These are phyloP conservation scores for Drosophila equinoxialis DNA, from an alignment of 1,140 invertebrate species.

Conservation along the genomic window DNA sequence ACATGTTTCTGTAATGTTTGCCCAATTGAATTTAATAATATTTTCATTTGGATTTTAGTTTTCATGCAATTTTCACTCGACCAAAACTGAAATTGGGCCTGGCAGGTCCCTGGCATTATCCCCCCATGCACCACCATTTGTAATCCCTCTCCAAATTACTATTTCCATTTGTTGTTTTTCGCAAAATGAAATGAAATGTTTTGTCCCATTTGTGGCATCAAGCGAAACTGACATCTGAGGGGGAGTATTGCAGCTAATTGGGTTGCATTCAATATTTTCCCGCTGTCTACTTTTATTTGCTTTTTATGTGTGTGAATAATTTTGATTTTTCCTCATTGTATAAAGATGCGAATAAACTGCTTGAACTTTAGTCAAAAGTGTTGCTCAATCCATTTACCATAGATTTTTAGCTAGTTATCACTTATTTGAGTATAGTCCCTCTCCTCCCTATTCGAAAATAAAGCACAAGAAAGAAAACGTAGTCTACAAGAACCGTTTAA, in stretches of 20 bases:
- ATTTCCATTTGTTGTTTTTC: constrained; percentile 1
- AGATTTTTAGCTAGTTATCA: constrained; percentile 4
- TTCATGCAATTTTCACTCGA: constrained; percentile 59
- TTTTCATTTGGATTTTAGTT: constrained; percentile 81
- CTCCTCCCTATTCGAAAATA: not conserved
- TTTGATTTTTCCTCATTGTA: constrained; percentile 39
- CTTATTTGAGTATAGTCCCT: not conserved
- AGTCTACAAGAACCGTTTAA: constrained; percentile 14
- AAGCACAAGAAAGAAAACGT: constrained; percentile 8
- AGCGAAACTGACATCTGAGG: not conserved
- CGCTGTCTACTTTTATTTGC: constrained; percentile 51
- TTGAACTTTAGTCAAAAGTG: not conserved
- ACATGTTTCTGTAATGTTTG: constrained; percentile 77
- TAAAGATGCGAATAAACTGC: not conserved
- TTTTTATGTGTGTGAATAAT: constrained; percentile 56
- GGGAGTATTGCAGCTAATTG: constrained; percentile 38
- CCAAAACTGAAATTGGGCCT: constrained; percentile 36
- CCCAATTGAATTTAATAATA: constrained; percentile 81
- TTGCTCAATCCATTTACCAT: not conserved
- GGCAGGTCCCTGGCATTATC: constrained; percentile 46
- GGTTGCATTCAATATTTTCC: constrained; percentile 24
- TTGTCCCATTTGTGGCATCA: constrained; percentile 62
- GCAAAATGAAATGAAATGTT: constrained; percentile 49
- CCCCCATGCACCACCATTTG: not conserved
- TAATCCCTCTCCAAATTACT: not conserved